Evolutionary conservation across 2,113 vertebrate genomes (phyloP), one percentile per base, ranked within the genome.

Genomic region (Meles meles): DNA sequence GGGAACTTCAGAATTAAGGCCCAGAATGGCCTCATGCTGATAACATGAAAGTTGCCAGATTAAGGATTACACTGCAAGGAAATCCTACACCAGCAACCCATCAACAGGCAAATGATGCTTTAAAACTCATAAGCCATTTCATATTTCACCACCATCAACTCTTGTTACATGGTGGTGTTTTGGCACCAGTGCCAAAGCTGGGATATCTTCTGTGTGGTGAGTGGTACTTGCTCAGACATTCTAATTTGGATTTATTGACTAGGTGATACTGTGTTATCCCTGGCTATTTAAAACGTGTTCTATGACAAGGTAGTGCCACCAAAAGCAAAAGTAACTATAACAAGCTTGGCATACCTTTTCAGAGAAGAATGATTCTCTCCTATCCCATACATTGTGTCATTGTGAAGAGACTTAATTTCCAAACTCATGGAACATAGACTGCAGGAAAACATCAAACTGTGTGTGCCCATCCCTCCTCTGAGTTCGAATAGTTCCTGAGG

Each of bases 51-150:
- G 96, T 94, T 63, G 71, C 61, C 96, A 91, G 65, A 94, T 87
- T 97, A 95, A 52, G 49, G 91, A 92, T 96, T 93, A 81, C 89
- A 90, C 3, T 69, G 92, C 92, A 69, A 88, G 76, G 29, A 96
- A 97, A 97, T 97, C 74, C 97, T 94, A 94, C 77, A 74, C 72
- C 59, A 95, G 81, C 96, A 88, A 63, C 88, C 74, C 81, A 71
- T 96, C 90, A 74, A 96, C 98, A 98, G 93, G 95, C 97, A 95
- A 77, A 96, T 49, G 47, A 86, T 93, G 80, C 93, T 95, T 79
- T 85, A 44, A 67, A 76, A 86, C 87, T 96, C 63, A 61, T 72
- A 52, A 97, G 89, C 83, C 89, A 92, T 95, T 96, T 97, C 84
- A 61, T 96, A 89, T 91, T 81, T 34, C 86, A 74, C 89, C 84